A percentile compares a stretch with the other conserved stretches of the same genome.
phyloP scores from a whole-genome alignment of 2,797 vertebrate genomes.

The Pipistrellus pipistrellus region DNA sequence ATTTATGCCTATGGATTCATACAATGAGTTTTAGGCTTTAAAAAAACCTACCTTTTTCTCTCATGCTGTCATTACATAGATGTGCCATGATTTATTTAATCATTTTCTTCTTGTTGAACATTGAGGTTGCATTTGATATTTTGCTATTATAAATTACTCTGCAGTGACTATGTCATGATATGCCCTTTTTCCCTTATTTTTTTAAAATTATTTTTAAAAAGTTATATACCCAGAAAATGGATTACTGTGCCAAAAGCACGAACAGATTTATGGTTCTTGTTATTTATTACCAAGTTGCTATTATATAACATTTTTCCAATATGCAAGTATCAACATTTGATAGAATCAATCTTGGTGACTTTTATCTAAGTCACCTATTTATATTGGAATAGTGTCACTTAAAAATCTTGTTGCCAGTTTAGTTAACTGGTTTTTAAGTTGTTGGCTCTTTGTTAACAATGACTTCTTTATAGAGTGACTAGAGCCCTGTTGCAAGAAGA shows the following conservation, averaged over 20 bases:
- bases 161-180: background rate
- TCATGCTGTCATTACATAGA: background rate
- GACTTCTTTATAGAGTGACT: background rate
- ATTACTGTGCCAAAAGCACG: background rate
- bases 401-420: background rate
- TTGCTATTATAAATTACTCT: background rate
- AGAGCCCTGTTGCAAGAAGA: too few species aligned
- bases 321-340: background rate
- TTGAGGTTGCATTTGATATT: background rate
- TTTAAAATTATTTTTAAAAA: conserved; percentile 51
- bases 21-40: background rate
- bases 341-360: background rate
- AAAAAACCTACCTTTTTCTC: background rate
- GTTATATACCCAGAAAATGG: background rate
- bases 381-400: background rate
- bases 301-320: background rate
- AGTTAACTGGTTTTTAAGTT: background rate
- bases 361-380: too few species aligned
- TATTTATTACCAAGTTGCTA: background rate
- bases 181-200: background rate
- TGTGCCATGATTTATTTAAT: background rate
- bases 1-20: background rate
- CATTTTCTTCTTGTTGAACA: background rate
- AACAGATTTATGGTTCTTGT: background rate
- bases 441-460: background rate